phyloP scores from a whole-genome alignment of 2,113 vertebrate genomes.

The Lepus timidus region DNA sequence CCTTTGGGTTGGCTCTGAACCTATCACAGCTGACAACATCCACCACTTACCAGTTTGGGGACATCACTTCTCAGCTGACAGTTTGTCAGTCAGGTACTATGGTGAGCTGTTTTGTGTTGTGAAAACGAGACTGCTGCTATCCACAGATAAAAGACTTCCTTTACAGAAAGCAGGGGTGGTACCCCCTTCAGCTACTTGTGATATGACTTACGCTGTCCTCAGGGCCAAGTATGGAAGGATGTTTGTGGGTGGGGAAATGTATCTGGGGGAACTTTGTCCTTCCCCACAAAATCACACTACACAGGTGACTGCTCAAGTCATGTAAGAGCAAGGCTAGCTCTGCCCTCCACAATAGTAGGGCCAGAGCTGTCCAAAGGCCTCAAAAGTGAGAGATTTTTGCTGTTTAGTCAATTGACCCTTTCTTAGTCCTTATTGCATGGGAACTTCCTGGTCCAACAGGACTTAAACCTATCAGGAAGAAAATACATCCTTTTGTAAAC shows the following conservation, averaged over 20 bases:
- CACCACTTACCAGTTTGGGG: background rate
- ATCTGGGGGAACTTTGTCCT: background rate
- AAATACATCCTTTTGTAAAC: constrained; percentile 3
- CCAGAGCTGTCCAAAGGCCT: background rate
- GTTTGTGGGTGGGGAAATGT: background rate
- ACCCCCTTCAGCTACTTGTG: background rate
- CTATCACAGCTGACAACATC: background rate
- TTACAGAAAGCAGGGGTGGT: background rate
- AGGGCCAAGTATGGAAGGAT: background rate
- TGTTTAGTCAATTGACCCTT: background rate
- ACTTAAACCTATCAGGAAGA: background rate
- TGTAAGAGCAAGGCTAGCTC: background rate
- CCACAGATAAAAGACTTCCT: background rate
- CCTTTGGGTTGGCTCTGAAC: background rate
- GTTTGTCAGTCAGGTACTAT: background rate
- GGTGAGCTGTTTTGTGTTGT: background rate
- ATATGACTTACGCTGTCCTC: background rate
- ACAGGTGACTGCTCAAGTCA: background rate
- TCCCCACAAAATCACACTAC: background rate
- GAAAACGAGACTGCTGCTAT: background rate
- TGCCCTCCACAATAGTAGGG: background rate
- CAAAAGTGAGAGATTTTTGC: background rate
- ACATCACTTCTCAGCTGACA: background rate
- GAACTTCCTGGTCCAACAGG: background rate
- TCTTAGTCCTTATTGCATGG: background rate